Conservation (phyloP, 2,888 invertebrate species). For the Apodemia hepburni region DNA sequence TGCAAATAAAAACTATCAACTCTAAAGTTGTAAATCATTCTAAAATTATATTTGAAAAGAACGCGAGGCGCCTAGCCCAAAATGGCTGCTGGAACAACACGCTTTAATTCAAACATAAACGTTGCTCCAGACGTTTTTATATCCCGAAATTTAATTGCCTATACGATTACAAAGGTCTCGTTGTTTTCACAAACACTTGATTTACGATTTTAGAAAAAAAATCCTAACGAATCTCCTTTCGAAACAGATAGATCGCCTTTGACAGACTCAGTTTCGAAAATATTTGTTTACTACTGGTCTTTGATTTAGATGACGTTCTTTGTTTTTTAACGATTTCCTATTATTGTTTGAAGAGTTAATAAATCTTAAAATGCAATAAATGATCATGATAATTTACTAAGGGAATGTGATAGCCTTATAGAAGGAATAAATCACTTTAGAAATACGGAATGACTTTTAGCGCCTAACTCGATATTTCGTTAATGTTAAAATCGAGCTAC, state of each 20-base stretch:
- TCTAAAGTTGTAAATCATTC: slow-evolving; percentile 61
- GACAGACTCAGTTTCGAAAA: slow-evolving; percentile 47
- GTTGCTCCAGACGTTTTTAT: slow-evolving; percentile 53
- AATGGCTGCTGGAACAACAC: slow-evolving; percentile 40
- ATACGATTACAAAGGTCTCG: slow-evolving; percentile 75
- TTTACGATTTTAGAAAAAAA: slow-evolving; percentile 51
- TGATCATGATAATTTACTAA: slow-evolving; percentile 21
- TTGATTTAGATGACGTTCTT: slow-evolving; percentile 26
- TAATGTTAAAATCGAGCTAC: not conserved
- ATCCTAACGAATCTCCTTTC: slow-evolving; percentile 35
- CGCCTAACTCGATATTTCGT: slow-evolving; percentile 3
- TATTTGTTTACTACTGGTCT: slow-evolving; percentile 59
- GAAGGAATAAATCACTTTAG: slow-evolving; percentile 3
- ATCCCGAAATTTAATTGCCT: slow-evolving; percentile 67
- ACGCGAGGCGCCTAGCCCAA: slow-evolving; percentile 45
- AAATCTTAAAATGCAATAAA: slow-evolving; percentile 28
- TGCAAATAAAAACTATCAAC: slow-evolving; percentile 54
- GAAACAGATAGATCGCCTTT: slow-evolving; percentile 34
- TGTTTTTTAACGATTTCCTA: slow-evolving; percentile 27
- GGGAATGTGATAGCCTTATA: slow-evolving; percentile 11
- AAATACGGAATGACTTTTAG: slow-evolving; percentile 2
- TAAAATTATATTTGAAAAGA: slow-evolving; percentile 51
- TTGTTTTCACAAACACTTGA: slow-evolving; percentile 72
- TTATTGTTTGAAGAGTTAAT: slow-evolving; percentile 30
- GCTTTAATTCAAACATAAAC: slow-evolving; percentile 31